Evolutionary conservation across 2,888 invertebrate species (phyloP).

Genomic region (Alsophila aescularia): DNA sequence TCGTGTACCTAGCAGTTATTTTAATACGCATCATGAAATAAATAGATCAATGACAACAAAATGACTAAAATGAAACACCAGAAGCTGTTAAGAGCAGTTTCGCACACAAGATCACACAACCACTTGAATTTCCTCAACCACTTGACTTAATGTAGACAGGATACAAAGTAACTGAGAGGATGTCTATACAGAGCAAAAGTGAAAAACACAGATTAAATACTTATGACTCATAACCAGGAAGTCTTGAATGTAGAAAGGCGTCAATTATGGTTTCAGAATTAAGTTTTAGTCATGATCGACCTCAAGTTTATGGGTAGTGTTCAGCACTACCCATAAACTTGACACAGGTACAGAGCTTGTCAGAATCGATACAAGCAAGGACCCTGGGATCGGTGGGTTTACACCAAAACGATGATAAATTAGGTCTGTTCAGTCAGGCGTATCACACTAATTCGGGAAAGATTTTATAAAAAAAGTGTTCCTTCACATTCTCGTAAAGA

Average conservation of each 20-base stretch:
- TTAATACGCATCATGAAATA: no score
- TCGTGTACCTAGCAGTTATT: no score
- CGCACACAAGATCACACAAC: background rate
- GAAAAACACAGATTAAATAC: no score
- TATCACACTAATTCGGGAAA: no score
- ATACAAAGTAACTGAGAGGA: slow-evolving; percentile 9
- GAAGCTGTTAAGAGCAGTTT: no score
- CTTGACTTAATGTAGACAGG: slow-evolving; percentile 9
- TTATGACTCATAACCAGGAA: slow-evolving; percentile 8
- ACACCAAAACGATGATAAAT: background rate
- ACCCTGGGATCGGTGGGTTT: background rate
- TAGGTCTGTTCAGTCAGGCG: no score
- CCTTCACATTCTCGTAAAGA: no score
- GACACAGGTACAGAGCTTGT: slow-evolving; percentile 19
- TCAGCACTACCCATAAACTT: background rate
- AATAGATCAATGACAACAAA: background rate
- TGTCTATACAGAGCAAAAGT: no score
- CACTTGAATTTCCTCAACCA: slow-evolving; percentile 15
- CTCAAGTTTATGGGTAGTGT: background rate
- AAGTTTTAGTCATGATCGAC: background rate
- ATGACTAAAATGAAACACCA: background rate
- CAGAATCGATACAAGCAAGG: slow-evolving; percentile 23
- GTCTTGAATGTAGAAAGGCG: background rate
- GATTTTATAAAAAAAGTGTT: no score
- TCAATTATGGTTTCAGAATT: background rate